Base-by-base conservation (phyloP, 2,797 vertebrate species). In the Leucoraja ocellata region DNA sequence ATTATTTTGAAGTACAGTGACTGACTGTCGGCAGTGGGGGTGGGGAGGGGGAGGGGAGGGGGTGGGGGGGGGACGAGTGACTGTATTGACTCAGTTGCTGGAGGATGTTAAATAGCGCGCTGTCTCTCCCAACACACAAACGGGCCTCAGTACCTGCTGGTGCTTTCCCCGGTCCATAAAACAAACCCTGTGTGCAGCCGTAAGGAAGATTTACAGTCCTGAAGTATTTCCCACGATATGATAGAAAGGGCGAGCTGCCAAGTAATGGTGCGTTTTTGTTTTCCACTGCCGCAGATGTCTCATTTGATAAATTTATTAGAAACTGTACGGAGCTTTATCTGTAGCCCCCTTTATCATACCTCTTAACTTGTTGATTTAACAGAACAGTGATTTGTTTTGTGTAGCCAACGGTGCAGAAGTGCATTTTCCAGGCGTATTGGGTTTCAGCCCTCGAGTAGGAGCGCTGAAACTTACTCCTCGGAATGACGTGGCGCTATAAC, bases 271-370 rank as follows among this genome's bases (percentile, higher is more conserved):
- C 90, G 11, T 92, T 92, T 92, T 76, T 92, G 90, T 76, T 92
- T 74, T 28, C 39, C 23, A 54, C 39, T 74, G 36, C 90, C n/a
- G 90, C 90, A 76, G 90, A 92, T 92, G 90, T 76, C 90, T 76
- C 90, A 74, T 92, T 92, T 92, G 90, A 92, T 92, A 74, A 92
- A 74, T 92, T 74, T 92, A 92, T 92, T 92, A 58, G 68, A 92
- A 92, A 92, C 90, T 92, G 90, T 74, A 58, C 11, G 68, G 36
- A 54, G 90, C 90, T 92, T 92, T 92, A 92, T 76, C 90, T 92
- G 90, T 74, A 92, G 71, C 90, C 90, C 46, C 68, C 90, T 92
- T 92, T 92, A 92, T 92, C 90, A 92, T 74, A 92, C 90, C 68
- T 74, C 90, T 74, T 92, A 74, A 92, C 90, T 74, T 92, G 68